Evolutionary conservation across 2,113 vertebrate genomes (phyloP).

Genomic region (Pica pica): DNA sequence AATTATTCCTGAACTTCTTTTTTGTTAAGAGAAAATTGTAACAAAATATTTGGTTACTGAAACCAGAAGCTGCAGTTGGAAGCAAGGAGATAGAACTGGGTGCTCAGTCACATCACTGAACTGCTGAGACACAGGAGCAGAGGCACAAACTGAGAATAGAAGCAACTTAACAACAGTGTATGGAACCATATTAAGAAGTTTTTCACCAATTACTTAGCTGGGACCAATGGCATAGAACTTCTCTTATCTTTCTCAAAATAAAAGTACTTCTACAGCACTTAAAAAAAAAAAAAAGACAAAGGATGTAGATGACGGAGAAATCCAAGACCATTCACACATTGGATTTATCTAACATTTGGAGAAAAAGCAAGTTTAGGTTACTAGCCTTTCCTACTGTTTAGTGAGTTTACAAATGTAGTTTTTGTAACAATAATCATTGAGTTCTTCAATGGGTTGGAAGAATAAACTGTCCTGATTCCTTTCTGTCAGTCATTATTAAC

Average conservation of each 20-base stretch:
- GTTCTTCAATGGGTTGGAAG: neutral
- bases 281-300: neutral
- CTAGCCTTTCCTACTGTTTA: neutral
- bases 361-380: neutral
- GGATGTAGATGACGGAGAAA: neutral
- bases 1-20: neutral
- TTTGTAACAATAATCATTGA: neutral
- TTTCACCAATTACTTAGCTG: neutral
- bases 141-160: neutral
- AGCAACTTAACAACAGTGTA: neutral
- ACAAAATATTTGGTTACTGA: slow-evolving; percentile 25
- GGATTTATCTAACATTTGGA: neutral
- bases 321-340: neutral
- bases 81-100: neutral
- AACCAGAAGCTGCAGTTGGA: slow-evolving; percentile 50
- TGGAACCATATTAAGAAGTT: neutral
- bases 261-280: neutral
- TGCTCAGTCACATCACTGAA: neutral
- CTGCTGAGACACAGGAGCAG: neutral
- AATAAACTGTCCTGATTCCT: neutral
- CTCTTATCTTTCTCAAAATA: neutral
- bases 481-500: neutral
- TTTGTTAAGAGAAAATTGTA: slow-evolving; percentile 16
- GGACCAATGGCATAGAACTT: neutral
- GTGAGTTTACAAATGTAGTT: neutral